Evolutionary conservation across 2,888 invertebrate genomes (phyloP), one percentile per base, ranked within the genome.

Genomic region (Steinernema scapterisci): DNA sequence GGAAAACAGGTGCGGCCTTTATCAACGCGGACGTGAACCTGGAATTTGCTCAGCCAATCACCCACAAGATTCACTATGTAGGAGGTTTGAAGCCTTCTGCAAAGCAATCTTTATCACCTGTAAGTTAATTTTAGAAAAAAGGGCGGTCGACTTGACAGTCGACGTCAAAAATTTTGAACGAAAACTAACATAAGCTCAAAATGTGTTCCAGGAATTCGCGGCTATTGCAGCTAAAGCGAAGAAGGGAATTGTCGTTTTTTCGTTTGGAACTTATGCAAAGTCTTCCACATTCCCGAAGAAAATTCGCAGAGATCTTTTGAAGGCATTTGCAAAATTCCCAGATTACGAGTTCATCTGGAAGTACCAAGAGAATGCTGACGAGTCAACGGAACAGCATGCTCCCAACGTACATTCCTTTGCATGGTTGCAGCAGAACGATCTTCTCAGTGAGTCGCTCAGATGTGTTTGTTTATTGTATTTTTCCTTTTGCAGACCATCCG

Each of bases 11-110:
- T 11, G 72, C 63, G 43, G 71, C 70, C 9, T 74, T 74, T 31
- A 27, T 74, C 31, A 74, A 74, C 46, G 43, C 74, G n/a, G 46
- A 74, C 43, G 74, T 71, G 31, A 48, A 71, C 9, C 74, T 74
- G 21, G 74, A 74, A n/a, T 71, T 74, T 44, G 71, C 74, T 11
- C 70, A 74, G 31, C 74, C 74, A 13, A 27, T 46, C 3, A 45
- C 51, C 11, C 48, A 43, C 25, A 70, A 71, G 23, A 45, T 71
- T 19, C 71, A 74, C 13, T 74, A 74, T 21, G 45, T 74, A 2
- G 74, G 70, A 11, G 74, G 74, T 9, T 31, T 74, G 21, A 51
- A 71, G 11, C 27, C 63, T 6, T 25, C 63, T 11, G 5, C 16
- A 31, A 63, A 63, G 19, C 63, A 27, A 5, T 16, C 63, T 5